Evolutionary conservation across 2,888 invertebrate species (phyloP).

Genomic region (Hydrotaea diabolus): DNA sequence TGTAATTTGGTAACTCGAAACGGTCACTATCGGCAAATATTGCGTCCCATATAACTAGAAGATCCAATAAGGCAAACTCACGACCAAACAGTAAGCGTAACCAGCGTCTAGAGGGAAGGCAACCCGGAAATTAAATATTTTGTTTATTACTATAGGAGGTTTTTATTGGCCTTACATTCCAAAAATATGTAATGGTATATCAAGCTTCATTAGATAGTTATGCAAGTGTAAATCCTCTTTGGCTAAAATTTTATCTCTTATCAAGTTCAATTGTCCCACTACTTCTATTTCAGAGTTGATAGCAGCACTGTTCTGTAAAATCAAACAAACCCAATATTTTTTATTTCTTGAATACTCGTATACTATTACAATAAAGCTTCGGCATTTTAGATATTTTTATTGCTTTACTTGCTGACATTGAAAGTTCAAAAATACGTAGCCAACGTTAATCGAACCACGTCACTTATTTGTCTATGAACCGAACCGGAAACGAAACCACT

Average conservation of each 20-base stretch:
- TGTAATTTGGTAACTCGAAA: slow-evolving; percentile 84
- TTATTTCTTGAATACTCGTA: neutral
- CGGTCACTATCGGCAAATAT: slow-evolving; percentile 87
- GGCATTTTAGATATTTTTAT: too few species aligned
- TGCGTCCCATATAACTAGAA: slow-evolving; percentile 91
- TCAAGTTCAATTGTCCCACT: slow-evolving; percentile 83
- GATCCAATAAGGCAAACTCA: slow-evolving; percentile 89
- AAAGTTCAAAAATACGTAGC: too few species aligned
- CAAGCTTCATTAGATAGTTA: slow-evolving; percentile 85
- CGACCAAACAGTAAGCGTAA: slow-evolving; percentile 90
- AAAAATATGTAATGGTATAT: slow-evolving; percentile 91
- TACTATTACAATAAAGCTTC: too few species aligned
- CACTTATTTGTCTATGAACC: too few species aligned
- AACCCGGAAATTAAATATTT: neutral
- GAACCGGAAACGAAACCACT: too few species aligned
- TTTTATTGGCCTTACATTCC: slow-evolving; percentile 86
- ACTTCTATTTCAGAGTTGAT: slow-evolving; percentile 82
- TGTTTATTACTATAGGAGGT: neutral
- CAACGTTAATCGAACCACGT: too few species aligned
- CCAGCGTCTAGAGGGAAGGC: slow-evolving; percentile 87
- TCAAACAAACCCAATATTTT: neutral
- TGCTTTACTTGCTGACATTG: too few species aligned
- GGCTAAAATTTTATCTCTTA: slow-evolving; percentile 85
- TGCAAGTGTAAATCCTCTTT: slow-evolving; percentile 84
- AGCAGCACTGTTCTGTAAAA: slow-evolving; percentile 36